phyloP scores from a whole-genome alignment of 2,888 invertebrate genomes.

The Erebia palarica region DNA sequence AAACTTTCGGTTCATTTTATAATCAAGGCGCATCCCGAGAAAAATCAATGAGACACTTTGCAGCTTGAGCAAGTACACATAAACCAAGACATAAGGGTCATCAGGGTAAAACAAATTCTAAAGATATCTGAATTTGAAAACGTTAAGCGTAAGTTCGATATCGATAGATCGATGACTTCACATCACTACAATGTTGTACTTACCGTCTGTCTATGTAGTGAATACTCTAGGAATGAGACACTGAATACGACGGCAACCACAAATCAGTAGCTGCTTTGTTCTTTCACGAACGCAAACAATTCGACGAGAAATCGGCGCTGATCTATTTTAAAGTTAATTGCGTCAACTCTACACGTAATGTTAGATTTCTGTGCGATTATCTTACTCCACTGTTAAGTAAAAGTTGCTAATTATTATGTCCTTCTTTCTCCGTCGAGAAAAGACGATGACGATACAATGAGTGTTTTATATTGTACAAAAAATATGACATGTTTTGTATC shows the following conservation, averaged over 20 bases:
- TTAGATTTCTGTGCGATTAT: not conserved
- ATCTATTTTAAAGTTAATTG: slow-evolving; percentile 63
- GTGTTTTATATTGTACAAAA: no score
- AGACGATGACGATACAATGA: no score
- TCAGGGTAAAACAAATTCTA: no score
- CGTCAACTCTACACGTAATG: not conserved
- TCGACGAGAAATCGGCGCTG: slow-evolving; percentile 59
- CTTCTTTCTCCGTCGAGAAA: no score
- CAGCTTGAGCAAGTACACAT: no score
- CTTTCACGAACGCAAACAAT: slow-evolving; percentile 65
- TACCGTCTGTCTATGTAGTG: slow-evolving; percentile 49
- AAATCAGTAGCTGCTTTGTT: slow-evolving; percentile 78
- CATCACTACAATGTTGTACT: slow-evolving; percentile 36
- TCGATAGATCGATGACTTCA: not conserved
- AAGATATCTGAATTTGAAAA: no score
- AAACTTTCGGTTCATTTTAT: no score
- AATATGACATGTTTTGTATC: no score
- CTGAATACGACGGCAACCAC: slow-evolving; percentile 63
- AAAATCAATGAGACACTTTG: no score
- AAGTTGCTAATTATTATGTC: not conserved
- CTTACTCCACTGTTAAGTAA: not conserved
- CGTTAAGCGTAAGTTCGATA: not conserved
- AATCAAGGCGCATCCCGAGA: no score
- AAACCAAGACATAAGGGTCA: no score
- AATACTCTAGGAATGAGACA: slow-evolving; percentile 66